Percentiles rank a stretch among this genome's conserved stretches.
Conservation (phyloP, 2,113 vertebrate genomes). For the Poicephalus gulielmi region DNA sequence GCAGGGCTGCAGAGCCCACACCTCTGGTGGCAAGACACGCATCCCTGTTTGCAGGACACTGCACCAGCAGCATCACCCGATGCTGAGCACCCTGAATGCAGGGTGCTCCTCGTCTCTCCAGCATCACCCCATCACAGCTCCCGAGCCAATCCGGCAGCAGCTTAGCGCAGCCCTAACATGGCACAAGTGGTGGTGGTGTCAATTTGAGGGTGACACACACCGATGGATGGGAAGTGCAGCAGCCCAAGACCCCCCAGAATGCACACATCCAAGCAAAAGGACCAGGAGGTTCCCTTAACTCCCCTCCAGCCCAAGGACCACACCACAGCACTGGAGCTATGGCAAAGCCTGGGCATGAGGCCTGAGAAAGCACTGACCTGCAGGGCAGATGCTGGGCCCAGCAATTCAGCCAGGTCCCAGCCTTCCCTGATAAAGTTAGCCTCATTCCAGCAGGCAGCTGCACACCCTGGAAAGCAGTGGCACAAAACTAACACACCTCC, state of each 20-base stretch:
- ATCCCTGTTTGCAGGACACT: rapidly evolving
- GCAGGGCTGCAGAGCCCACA: neutral
- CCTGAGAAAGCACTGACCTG: neutral
- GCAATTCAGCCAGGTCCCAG: rapidly evolving
- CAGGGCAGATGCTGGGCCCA: neutral
- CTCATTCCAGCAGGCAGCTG: neutral
- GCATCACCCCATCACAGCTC: too few relatives aligned
- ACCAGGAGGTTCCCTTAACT: neutral
- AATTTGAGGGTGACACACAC: rapidly evolving
- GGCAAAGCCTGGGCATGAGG: rapidly evolving
- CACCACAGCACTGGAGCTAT: rapidly evolving
- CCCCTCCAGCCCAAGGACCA: neutral
- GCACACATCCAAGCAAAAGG: neutral
- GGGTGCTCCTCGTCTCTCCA: neutral
- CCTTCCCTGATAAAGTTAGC: neutral
- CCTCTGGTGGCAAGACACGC: rapidly evolving
- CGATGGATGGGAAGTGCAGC: neutral
- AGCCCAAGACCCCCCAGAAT: neutral
- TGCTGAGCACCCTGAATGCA: neutral
- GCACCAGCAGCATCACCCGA: rapidly evolving
- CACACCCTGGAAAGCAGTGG: neutral
- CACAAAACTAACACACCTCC: neutral
- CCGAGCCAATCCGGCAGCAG: neutral
- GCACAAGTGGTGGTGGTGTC: neutral
- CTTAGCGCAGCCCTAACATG: neutral